These are phyloP conservation scores for Drosophila nigricruria DNA, from an alignment of 2,888 invertebrate species.

Conservation along the genomic window DNA sequence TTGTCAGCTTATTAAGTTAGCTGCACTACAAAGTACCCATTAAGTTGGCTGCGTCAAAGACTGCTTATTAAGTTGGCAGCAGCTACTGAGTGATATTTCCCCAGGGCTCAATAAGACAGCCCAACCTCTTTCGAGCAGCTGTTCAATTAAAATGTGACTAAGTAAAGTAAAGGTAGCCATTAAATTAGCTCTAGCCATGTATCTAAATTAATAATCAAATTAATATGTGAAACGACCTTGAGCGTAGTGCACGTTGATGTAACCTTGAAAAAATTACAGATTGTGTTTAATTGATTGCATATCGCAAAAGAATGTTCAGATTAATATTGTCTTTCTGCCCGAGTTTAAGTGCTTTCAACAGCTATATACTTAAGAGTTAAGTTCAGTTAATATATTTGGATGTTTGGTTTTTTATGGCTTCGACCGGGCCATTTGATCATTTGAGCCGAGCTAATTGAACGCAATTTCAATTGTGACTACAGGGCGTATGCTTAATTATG, in stretches of 20 bases:
- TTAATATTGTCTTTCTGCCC: constrained; percentile 40
- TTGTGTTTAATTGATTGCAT: constrained; percentile 61
- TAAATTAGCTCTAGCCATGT: constrained; percentile 12
- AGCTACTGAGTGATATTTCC: neutral
- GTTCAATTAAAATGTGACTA: constrained; percentile 4
- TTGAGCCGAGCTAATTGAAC: constrained; percentile 60
- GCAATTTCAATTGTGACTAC: constrained; percentile 48
- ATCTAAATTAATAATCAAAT: constrained; percentile 21
- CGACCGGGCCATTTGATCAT: constrained; percentile 46
- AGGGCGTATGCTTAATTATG: constrained; percentile 81
- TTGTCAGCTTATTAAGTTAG: neutral
- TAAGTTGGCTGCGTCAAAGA: neutral
- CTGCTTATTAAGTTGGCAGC: constrained; percentile 10
- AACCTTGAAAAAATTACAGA: constrained; percentile 60
- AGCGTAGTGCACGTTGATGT: neutral
- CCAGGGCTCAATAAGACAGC: neutral
- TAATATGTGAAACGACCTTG: constrained; percentile 45
- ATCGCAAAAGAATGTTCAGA: constrained; percentile 55
- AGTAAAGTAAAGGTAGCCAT: constrained; percentile 4
- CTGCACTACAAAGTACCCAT: neutral
- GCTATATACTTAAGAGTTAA: constrained; percentile 40
- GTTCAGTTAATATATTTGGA: constrained; percentile 60
- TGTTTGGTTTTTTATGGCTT: constrained; percentile 33
- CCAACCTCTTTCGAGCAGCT: neutral
- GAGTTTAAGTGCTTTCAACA: constrained; percentile 28